These are phyloP conservation scores for Drosophila erecta DNA, from an alignment of 1,140 invertebrate species.

Conservation along the genomic window DNA sequence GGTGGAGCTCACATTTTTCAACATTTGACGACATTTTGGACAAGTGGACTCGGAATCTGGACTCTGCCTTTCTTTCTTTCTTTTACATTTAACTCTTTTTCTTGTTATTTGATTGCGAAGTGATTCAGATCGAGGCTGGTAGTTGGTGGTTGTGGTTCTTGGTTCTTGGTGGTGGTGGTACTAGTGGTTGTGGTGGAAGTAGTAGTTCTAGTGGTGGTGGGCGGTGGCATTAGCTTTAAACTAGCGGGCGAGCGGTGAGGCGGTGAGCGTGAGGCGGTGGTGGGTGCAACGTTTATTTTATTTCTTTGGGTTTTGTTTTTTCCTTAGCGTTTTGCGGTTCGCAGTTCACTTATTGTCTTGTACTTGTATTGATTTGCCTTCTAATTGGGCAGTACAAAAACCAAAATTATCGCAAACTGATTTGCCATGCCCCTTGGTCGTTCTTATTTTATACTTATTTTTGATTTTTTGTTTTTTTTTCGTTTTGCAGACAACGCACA, in stretches of 20 bases:
- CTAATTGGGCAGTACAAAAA: neutral
- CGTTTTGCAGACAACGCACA: constrained; percentile 10
- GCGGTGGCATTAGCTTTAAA: constrained; percentile 61
- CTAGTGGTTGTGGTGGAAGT: constrained; percentile 35
- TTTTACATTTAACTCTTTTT: constrained; percentile 8
- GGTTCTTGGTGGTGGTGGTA: constrained; percentile 34
- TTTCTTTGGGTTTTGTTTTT: no score
- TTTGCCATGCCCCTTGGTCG: neutral
- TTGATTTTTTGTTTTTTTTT: neutral
- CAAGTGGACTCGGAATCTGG: constrained; percentile 46
- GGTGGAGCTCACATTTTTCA: constrained; percentile 68
- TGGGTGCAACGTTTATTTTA: constrained; percentile 40
- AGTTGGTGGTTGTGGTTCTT: constrained; percentile 38
- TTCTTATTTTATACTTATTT: neutral
- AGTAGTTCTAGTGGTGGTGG: constrained; percentile 35
- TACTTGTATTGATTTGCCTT: neutral
- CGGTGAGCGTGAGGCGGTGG: constrained; percentile 35
- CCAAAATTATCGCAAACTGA: constrained; percentile 6
- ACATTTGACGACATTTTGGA: constrained; percentile 66
- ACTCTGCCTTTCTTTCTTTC: constrained; percentile 42
- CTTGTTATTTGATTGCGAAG: constrained; percentile 19
- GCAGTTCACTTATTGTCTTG: constrained; percentile 19
- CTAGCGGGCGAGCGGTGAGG: constrained; percentile 36
- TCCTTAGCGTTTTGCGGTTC: constrained; percentile 20
- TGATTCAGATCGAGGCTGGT: constrained; percentile 30